Conservation (phyloP, 2,113 vertebrate species). For the Xenopus borealis region DNA sequence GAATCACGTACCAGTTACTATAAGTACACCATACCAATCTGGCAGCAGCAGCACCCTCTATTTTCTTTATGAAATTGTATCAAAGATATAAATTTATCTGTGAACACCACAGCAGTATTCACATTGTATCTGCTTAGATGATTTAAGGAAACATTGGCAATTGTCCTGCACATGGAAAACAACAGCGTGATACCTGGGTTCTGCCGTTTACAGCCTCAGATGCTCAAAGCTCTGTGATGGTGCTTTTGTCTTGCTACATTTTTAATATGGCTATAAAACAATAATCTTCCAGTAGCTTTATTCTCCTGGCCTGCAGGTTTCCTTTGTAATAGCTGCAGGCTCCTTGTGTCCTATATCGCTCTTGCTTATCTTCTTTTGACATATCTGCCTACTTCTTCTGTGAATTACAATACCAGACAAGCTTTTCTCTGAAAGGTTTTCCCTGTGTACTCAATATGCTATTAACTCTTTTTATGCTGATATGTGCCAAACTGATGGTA, state of each 20-base stretch:
- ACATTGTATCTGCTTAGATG: too few species aligned
- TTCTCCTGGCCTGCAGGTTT: slow-evolving; percentile 13
- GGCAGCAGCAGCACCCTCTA: too few species aligned
- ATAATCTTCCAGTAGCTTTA: slow-evolving; percentile 11
- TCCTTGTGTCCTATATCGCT: slow-evolving; percentile 11
- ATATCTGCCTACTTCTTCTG: neutral
- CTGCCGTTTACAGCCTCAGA: neutral
- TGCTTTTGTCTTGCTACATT: slow-evolving; percentile 26
- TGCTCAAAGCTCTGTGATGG: neutral
- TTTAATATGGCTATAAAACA: slow-evolving; percentile 22
- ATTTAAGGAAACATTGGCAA: too few species aligned
- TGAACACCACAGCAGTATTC: too few species aligned
- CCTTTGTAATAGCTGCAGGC: neutral
- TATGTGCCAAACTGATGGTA: too few species aligned
- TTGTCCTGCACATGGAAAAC: too few species aligned
- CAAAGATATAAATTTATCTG: too few species aligned
- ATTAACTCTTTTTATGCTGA: too few species aligned
- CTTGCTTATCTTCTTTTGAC: slow-evolving; percentile 20
- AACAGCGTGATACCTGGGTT: neutral
- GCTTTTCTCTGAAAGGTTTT: slow-evolving; percentile 2
- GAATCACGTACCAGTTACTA: too few species aligned
- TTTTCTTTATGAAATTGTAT: too few species aligned
- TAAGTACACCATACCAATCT: too few species aligned
- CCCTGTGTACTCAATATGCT: neutral
- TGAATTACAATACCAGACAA: slow-evolving; percentile 5